Conservation (phyloP, 2,888 invertebrate genomes). For the Tachina lurida region DNA sequence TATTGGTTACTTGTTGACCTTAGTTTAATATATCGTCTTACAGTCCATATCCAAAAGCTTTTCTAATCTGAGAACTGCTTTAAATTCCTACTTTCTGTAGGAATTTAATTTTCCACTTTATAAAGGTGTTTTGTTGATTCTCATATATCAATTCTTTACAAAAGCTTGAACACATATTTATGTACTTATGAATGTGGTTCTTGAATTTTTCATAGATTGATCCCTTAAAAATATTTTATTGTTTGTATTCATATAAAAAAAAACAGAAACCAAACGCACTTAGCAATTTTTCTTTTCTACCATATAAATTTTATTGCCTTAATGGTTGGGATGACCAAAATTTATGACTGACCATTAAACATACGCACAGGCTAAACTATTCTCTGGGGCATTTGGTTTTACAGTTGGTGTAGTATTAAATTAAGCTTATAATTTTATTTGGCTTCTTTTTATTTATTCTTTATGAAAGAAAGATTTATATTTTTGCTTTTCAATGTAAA, state of each 20-base stretch:
- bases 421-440: constrained; percentile 61
- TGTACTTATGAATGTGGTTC: neutral
- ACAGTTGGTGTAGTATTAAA: constrained; percentile 63
- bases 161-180: neutral
- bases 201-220: neutral
- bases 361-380: constrained; percentile 20
- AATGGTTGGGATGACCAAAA: constrained; percentile 49
- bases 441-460: neutral
- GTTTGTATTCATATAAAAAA: neutral
- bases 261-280: constrained; percentile 2
- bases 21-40: too few relatives aligned
- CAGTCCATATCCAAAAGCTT: too few relatives aligned
- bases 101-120: too few relatives aligned
- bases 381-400: constrained; percentile 62
- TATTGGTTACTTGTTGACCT: too few relatives aligned
- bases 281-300: constrained; percentile 41
- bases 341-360: constrained; percentile 62
- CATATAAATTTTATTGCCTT: constrained; percentile 48
- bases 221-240: constrained; percentile 9
- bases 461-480: constrained; percentile 18
- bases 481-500: constrained; percentile 11
- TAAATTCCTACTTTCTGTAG: too few relatives aligned
- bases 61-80: too few relatives aligned
- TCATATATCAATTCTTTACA: too few relatives aligned
- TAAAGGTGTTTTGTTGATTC: too few relatives aligned